phyloP scores from a whole-genome alignment of 2,797 vertebrate genomes.

The Molossus molossus region DNA sequence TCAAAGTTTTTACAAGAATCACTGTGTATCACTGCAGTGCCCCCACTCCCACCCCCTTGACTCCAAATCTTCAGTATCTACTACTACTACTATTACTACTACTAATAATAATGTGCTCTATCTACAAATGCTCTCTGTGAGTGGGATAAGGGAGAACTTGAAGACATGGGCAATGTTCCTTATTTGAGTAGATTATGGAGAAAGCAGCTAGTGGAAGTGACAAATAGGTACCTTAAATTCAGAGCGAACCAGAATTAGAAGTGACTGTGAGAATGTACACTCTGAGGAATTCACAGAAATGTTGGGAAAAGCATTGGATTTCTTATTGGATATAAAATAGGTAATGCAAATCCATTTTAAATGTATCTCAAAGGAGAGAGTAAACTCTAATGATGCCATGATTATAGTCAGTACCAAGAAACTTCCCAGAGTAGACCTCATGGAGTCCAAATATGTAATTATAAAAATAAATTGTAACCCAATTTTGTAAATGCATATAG shows the following conservation, averaged over 20 bases:
- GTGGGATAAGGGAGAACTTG: background rate
- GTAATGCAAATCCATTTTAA: constrained; percentile 68
- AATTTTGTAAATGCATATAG: constrained; percentile 65
- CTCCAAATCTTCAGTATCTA: background rate
- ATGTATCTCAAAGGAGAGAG: constrained; percentile 63
- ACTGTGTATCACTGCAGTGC: background rate
- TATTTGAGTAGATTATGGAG: constrained; percentile 28
- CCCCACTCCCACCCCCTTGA: rapidly evolving
- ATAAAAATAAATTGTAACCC: constrained; percentile 72
- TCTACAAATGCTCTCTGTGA: constrained; percentile 15
- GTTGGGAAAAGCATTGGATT: constrained; percentile 49
- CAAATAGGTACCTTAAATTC: constrained; percentile 47
- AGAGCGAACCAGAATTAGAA: constrained; percentile 60
- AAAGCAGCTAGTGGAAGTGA: background rate
- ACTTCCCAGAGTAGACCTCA: constrained; percentile 65
- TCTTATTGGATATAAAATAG: constrained; percentile 63
- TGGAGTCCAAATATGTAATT: constrained; percentile 66
- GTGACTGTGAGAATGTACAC: constrained; percentile 9
- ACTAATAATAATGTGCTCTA: background rate
- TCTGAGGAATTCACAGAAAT: constrained; percentile 54
- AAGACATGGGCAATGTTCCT: background rate
- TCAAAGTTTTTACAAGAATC: background rate
- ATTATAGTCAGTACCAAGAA: constrained; percentile 52
- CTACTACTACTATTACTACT: too few species aligned
- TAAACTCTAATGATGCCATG: constrained; percentile 65